Conservation (phyloP, 2,888 invertebrate species). For the Brachyptera putata region DNA sequence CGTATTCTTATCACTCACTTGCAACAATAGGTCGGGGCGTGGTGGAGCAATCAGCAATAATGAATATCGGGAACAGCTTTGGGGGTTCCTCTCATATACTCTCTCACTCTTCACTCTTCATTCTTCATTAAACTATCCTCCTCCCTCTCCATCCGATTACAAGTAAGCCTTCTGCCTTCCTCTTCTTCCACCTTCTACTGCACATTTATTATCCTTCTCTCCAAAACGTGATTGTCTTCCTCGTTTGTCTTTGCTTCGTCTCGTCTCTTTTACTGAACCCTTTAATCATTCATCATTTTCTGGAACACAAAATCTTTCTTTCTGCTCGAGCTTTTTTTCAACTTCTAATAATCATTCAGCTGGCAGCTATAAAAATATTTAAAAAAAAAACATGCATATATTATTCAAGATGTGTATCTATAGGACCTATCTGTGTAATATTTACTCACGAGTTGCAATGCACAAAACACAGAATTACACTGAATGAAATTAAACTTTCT, state of each 20-base stretch:
- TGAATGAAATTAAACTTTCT: no score
- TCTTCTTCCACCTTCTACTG: background rate
- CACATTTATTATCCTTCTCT: background rate
- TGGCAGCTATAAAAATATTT: no score
- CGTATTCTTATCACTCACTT: slow-evolving; percentile 9
- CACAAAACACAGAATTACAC: no score
- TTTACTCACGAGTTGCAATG: no score
- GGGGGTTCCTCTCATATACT: background rate
- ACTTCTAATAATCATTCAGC: background rate
- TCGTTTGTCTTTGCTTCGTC: slow-evolving; percentile 10
- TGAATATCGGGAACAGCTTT: slow-evolving; percentile 21
- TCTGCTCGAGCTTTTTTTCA: background rate
- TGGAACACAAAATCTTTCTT: background rate
- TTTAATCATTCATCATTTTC: slow-evolving; percentile 7
- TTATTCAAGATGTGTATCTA: no score
- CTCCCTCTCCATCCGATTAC: background rate
- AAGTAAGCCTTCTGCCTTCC: background rate
- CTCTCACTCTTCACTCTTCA: background rate
- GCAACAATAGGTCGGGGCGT: slow-evolving; percentile 13
- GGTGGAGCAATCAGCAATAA: slow-evolving; percentile 17
- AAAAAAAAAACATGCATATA: no score
- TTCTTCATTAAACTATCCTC: background rate
- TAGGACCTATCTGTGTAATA: no score
- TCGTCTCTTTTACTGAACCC: slow-evolving; percentile 1
- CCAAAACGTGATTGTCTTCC: slow-evolving; percentile 7